Evolutionary conservation across 2,113 vertebrate genomes (phyloP), one percentile per base, ranked within the genome.

Genomic region (Periophthalmus modestus): DNA sequence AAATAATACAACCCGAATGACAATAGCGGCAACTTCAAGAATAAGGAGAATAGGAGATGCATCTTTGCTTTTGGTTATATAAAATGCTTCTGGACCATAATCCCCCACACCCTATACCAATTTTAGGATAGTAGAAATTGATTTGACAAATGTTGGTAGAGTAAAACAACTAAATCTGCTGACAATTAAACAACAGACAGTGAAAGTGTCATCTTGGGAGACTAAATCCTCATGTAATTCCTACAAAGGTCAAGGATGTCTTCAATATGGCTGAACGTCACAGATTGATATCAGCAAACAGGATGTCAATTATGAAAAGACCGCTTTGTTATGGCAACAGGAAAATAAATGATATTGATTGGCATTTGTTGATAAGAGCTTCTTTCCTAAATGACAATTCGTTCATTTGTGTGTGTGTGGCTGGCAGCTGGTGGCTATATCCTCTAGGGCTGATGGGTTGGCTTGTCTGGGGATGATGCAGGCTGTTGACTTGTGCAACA

Each of bases 351-450:
- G n/a, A 21, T 67, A 48, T 67, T 48, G 66, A 67, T 48, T 67
- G 46, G 21, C 66, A 67, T 47, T 67, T 67, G 39, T 24, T 16
- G 43, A 24, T 48, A 48, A 48, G 39, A 67, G 14, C 39, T 47
- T 67, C 65, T 21, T 5, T 67, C 36, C 65, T n/a, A 47, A 67
- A 47, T n/a, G 39, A 66, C 66, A 48, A 24, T 28, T 14, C 3
- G 14, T 67, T 67, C 13, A 24, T 80, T 43, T 52, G 18, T 43
- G 46, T 63, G 39, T 52, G 50, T 52, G 16, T 16, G 50, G 68
- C 13, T 78, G 78, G 75, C 46, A 66, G 62, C 36, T 69, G 71
- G 39, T 73, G 71, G 69, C 75, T 78, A 85, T 79, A 80, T 72
- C 66, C 71, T 77, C 65, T 33, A 46, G 74, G 58, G 66, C 76